Conservation (phyloP, 92 coral and sea anemone species). For the Zoanthus gigantus region DNA sequence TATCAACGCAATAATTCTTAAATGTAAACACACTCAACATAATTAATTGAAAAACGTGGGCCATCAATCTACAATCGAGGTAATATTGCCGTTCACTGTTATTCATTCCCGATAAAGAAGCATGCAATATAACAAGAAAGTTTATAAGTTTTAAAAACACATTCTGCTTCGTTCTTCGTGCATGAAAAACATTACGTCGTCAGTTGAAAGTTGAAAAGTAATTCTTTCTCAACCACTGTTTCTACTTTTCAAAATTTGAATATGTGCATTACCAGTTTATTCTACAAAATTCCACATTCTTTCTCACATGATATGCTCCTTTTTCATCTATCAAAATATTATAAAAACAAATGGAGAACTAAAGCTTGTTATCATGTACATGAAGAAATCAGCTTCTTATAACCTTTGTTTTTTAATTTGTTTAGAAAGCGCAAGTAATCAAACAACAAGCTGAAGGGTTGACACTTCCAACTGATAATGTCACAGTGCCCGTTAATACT, state of each 20-base stretch:
- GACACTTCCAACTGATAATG: slow-evolving; percentile 58
- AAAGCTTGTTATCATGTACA: neutral
- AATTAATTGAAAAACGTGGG: too few species aligned
- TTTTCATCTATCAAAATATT: neutral
- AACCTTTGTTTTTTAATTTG: neutral
- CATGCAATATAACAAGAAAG: too few species aligned
- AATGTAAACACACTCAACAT: too few species aligned
- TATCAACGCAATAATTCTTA: too few species aligned
- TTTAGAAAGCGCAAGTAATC: slow-evolving; percentile 52
- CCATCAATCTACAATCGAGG: too few species aligned
- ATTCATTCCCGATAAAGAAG: too few species aligned
- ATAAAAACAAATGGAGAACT: neutral
- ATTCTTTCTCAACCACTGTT: neutral
- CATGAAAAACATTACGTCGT: neutral
- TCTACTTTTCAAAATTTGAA: neutral
- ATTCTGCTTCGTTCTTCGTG: neutral
- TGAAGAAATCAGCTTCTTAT: neutral
- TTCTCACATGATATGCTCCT: neutral
- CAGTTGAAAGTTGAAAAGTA: neutral
- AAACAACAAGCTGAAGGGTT: slow-evolving; percentile 38
- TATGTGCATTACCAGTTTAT: neutral
- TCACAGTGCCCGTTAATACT: slow-evolving; percentile 64
- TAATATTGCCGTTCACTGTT: too few species aligned
- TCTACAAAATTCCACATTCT: neutral
- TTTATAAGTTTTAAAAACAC: too few species aligned